Conservation (phyloP, 37 sponge, comb jelly and placozoan species). For the Bolinopsis microptera region DNA sequence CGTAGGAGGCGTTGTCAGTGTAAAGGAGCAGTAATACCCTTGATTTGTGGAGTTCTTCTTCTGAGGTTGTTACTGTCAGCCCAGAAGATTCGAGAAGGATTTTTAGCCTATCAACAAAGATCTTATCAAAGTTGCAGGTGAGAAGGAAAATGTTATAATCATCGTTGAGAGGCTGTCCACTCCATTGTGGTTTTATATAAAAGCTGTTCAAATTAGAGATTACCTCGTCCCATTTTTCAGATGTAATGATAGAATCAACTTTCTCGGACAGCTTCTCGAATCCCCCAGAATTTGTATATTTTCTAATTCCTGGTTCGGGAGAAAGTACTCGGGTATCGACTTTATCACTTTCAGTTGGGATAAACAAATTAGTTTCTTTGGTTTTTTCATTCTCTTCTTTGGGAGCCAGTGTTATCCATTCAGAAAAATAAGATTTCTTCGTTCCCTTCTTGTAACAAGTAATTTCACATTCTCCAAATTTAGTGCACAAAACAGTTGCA, state of each 20-base stretch:
- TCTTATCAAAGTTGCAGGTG: not conserved
- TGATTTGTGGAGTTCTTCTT: constrained; percentile 9
- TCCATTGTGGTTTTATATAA: constrained; percentile 53
- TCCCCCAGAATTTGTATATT: not conserved
- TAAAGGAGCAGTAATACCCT: constrained; percentile 33
- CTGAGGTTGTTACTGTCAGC: not conserved
- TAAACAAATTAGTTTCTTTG: not conserved
- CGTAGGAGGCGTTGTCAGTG: constrained; percentile 49
- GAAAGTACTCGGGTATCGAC: not conserved
- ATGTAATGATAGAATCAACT: not conserved
- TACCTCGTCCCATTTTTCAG: constrained; percentile 50
- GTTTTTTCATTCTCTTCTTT: not conserved
- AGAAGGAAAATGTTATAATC: constrained; percentile 41
- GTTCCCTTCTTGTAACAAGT: constrained; percentile 53
- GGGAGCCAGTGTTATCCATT: not conserved
- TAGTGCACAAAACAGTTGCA: constrained; percentile 6
- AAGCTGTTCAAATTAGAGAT: not conserved
- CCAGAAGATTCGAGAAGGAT: not conserved
- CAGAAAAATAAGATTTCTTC: constrained; percentile 47
- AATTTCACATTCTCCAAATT: constrained; percentile 54
- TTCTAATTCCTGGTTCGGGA: no score
- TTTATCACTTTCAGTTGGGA: not conserved
- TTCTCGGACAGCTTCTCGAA: not conserved
- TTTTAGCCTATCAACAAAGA: not conserved
- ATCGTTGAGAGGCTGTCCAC: constrained; percentile 1